phyloP scores from a whole-genome alignment of 37 sponge, comb jelly and placozoan genomes.

The Cladorhizidae sp. region DNA sequence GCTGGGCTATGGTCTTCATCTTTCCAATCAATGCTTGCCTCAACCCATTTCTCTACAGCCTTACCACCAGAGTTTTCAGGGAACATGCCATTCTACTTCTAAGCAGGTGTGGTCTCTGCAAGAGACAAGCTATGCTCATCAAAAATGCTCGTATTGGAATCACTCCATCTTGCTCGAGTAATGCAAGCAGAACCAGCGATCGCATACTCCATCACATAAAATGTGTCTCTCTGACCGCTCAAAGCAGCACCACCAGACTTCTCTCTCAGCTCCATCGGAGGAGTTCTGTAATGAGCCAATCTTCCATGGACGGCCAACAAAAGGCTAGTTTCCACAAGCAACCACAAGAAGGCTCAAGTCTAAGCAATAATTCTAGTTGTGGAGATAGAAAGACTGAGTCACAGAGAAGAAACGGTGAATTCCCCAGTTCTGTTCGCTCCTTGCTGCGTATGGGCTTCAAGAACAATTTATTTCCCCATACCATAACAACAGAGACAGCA shows the following conservation, averaged over 20 bases:
- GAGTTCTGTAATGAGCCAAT: constrained; percentile 3
- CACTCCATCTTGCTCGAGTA: constrained; percentile 1
- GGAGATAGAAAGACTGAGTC: background rate
- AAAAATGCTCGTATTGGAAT: background rate
- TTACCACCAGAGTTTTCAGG: constrained; percentile 63
- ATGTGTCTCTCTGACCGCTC: background rate
- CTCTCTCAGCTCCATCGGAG: background rate
- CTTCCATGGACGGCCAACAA: background rate
- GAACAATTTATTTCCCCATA: no score
- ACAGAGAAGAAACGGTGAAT: background rate
- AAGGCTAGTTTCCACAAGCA: background rate
- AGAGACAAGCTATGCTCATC: background rate
- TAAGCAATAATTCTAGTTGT: background rate
- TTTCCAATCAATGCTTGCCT: constrained; percentile 84
- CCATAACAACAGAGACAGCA: no score
- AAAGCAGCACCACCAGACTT: background rate
- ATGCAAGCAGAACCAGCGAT: background rate
- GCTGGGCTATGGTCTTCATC: constrained; percentile 67
- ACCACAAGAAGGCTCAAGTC: background rate
- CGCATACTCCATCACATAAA: background rate
- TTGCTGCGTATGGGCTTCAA: background rate
- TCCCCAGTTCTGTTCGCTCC: background rate
- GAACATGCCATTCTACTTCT: constrained; percentile 39
- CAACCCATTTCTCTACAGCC: constrained; percentile 82
- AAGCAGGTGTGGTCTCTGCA: constrained; percentile 36